Percentiles rank a stretch among this genome's conserved stretches.
Evolutionary conservation across 2,113 vertebrate genomes (phyloP).

Genomic region (Phaethornis superciliosus): DNA sequence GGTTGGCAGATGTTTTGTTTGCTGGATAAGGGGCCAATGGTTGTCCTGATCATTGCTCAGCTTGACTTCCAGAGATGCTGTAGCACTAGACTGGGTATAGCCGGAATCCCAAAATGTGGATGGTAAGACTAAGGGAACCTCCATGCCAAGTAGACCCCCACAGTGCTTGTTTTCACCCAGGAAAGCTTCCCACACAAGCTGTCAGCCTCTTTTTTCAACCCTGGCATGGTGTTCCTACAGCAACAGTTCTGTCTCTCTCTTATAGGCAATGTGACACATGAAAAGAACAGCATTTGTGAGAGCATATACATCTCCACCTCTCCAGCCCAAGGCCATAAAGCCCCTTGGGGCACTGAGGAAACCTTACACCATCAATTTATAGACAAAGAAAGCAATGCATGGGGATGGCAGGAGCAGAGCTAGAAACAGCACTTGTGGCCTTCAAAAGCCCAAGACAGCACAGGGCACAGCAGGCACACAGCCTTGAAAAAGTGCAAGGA

Average conservation of each 20-base stretch:
- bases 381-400: accelerated
- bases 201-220: background rate
- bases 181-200: background rate
- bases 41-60: background rate
- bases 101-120: background rate
- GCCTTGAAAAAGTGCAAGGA: background rate
- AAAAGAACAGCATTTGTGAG: background rate
- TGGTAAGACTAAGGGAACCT: background rate
- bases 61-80: background rate
- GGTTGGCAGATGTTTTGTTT: background rate
- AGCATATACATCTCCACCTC: background rate
- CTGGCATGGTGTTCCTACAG: background rate
- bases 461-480: background rate
- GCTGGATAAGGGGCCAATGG: background rate
- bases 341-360: background rate
- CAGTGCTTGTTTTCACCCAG: background rate
- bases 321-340: background rate
- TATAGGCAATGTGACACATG: accelerated
- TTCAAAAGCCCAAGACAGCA: background rate
- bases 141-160: background rate
- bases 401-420: background rate
- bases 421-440: background rate
- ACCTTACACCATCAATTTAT: background rate
- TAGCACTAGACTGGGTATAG: background rate
- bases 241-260: accelerated